Conservation (phyloP, 2,888 invertebrate species). For the Scaptomyza caliginosa region DNA sequence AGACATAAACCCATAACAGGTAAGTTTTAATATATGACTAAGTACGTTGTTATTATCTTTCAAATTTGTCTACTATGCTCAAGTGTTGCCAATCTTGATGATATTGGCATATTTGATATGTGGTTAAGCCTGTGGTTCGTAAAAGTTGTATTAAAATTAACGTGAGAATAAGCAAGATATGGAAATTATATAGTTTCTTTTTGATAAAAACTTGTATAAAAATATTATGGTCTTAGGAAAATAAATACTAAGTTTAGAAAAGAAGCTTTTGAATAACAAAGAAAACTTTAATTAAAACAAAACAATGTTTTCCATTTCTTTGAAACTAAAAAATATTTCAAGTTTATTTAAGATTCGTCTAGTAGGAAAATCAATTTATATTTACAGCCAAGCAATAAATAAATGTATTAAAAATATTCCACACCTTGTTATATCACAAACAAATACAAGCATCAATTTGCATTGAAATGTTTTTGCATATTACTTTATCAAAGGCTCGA, state of each 20-base stretch:
- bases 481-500: not conserved
- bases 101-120: conserved; percentile 11
- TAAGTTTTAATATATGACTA: conserved; percentile 52
- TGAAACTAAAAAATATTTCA: not conserved
- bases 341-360: not conserved
- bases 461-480: not conserved
- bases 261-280: no score
- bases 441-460: not conserved
- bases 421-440: not conserved
- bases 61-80: not conserved
- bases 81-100: conserved; percentile 41
- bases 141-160: not conserved
- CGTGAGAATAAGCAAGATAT: not conserved
- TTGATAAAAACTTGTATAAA: no score
- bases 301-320: not conserved
- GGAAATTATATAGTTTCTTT: not conserved
- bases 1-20: conserved; percentile 48
- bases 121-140: conserved; percentile 2
- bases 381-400: not conserved
- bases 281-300: no score
- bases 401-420: not conserved
- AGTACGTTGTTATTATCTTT: conserved; percentile 10
- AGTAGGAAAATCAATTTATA: not conserved
- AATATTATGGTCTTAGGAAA: no score
- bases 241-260: no score